Percentiles rank a stretch among this genome's conserved stretches.
Evolutionary conservation across 2,888 invertebrate species (phyloP).

Genomic region (Hydriomena furcata): DNA sequence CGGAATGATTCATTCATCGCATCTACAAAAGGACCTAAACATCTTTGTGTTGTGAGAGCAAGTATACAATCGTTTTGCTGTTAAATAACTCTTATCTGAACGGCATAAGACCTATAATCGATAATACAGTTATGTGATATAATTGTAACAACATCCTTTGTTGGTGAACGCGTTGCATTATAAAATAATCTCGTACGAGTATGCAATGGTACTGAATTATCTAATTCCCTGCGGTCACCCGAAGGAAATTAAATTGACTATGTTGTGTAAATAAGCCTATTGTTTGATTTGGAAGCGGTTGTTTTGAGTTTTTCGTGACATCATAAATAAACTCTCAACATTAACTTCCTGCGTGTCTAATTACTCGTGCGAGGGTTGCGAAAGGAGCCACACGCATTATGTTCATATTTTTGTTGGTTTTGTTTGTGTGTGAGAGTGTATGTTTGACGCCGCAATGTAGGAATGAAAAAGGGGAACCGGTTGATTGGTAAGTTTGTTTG

Average conservation of each 20-base stretch:
- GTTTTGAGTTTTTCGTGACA: conserved; percentile 54
- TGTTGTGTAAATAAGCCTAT: conserved; percentile 61
- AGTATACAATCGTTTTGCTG: conserved; percentile 5
- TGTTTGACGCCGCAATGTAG: conserved; percentile 73
- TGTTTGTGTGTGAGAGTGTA: conserved; percentile 50
- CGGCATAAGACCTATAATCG: conserved; percentile 29
- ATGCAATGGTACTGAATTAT: neutral
- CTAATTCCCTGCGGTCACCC: conserved; percentile 17
- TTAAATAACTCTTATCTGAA: conserved; percentile 21
- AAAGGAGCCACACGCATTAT: conserved; percentile 54
- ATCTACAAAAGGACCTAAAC: conserved; percentile 16
- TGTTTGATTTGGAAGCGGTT: conserved; percentile 58
- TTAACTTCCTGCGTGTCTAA: conserved; percentile 60
- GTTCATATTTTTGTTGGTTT: conserved; percentile 49
- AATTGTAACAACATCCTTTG: conserved; percentile 42
- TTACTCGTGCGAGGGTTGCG: conserved; percentile 51
- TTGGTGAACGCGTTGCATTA: conserved; percentile 18
- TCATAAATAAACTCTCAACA: conserved; percentile 54
- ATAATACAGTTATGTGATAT: neutral
- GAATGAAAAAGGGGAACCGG: conserved; percentile 85
- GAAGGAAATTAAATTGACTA: conserved; percentile 48
- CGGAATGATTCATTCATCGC: conserved; percentile 24
- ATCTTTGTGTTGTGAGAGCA: conserved; percentile 28
- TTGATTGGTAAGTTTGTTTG: conserved; percentile 87
- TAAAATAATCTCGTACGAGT: conserved; percentile 27